These are phyloP conservation scores for Clarias laeviceps DNA, from an alignment of 2,797 vertebrate species.

Conservation along the genomic window DNA sequence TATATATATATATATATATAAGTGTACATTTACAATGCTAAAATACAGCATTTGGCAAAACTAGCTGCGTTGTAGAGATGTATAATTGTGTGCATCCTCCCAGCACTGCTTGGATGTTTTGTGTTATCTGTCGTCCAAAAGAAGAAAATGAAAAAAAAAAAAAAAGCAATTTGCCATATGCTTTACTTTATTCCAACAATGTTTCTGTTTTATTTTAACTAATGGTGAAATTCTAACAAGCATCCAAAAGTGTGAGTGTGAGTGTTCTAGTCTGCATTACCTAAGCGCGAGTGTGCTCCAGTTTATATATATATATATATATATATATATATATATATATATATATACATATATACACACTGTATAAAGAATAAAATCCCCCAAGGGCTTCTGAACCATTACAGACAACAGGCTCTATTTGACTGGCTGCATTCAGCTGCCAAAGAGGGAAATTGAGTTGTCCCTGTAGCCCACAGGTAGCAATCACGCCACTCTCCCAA, in stretches of 20 bases:
- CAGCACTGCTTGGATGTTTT: constrained; percentile 5
- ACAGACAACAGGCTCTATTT: constrained; percentile 70
- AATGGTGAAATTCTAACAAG: constrained; percentile 12
- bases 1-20: too few species aligned
- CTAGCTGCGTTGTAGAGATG: background rate
- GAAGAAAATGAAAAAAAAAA: background rate
- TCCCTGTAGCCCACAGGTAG: constrained; percentile 73
- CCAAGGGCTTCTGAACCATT: constrained; percentile 70
- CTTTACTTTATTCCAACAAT: constrained; percentile 27
- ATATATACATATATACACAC: background rate
- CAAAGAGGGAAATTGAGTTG: constrained; percentile 76
- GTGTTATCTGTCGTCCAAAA: background rate
- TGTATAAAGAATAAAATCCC: constrained; percentile 54
- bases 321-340: background rate
- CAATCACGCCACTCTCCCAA: constrained; percentile 65
- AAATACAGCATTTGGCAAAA: constrained; percentile 23
- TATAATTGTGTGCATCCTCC: background rate
- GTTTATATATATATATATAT: too few species aligned
- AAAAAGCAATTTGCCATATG: constrained; percentile 32
- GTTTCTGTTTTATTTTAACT: constrained; percentile 3
- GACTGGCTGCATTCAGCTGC: constrained; percentile 77
- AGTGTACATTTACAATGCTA: constrained; percentile 5
- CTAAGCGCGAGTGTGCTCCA: constrained; percentile 11
- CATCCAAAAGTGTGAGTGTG: constrained; percentile 3
- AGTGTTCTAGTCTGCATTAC: background rate